Conservation (phyloP, 92 coral and sea anemone genomes). For the Actinernus sp. region DNA sequence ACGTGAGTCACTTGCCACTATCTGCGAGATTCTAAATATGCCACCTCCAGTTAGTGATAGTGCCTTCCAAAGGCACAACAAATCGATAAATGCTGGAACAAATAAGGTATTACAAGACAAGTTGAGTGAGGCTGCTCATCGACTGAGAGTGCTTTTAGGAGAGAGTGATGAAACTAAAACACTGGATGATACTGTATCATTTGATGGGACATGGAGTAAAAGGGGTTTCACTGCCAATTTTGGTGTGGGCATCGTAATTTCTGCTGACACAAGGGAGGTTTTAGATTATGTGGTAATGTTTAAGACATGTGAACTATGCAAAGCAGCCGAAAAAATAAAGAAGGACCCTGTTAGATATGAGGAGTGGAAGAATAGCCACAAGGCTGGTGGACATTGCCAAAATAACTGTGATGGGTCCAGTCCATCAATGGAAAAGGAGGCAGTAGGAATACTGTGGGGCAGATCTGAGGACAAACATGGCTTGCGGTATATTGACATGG, state of each 20-base stretch:
- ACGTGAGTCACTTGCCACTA: slow-evolving; percentile 39
- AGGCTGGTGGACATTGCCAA: slow-evolving; percentile 10
- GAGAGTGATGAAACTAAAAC: background rate
- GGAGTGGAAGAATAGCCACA: slow-evolving; percentile 32
- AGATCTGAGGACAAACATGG: slow-evolving; percentile 14
- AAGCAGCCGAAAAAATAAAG: slow-evolving; percentile 23
- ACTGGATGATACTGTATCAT: slow-evolving; percentile 31
- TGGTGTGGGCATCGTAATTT: slow-evolving; percentile 50
- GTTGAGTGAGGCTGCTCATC: slow-evolving; percentile 19
- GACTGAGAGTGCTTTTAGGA: slow-evolving; percentile 9
- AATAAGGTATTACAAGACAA: slow-evolving; percentile 10
- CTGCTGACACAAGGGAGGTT: slow-evolving; percentile 47
- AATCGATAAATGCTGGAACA: slow-evolving; percentile 23
- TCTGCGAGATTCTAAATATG: slow-evolving; percentile 28
- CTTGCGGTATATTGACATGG: slow-evolving; percentile 36
- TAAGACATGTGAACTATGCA: slow-evolving; percentile 38
- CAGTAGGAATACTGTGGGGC: slow-evolving; percentile 50
- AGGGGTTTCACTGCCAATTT: slow-evolving; percentile 60
- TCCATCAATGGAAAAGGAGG: slow-evolving; percentile 53
- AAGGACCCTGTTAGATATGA: slow-evolving; percentile 16
- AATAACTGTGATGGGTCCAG: slow-evolving; percentile 44
- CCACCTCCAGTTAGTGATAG: slow-evolving; percentile 28
- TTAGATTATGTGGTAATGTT: slow-evolving; percentile 38
- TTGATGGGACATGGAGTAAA: slow-evolving; percentile 54
- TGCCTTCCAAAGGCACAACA: slow-evolving; percentile 28